Percentiles rank a stretch among this genome's conserved stretches.
Evolutionary conservation across 2,113 vertebrate genomes (phyloP).

Genomic region (Spermophilus dauricus): DNA sequence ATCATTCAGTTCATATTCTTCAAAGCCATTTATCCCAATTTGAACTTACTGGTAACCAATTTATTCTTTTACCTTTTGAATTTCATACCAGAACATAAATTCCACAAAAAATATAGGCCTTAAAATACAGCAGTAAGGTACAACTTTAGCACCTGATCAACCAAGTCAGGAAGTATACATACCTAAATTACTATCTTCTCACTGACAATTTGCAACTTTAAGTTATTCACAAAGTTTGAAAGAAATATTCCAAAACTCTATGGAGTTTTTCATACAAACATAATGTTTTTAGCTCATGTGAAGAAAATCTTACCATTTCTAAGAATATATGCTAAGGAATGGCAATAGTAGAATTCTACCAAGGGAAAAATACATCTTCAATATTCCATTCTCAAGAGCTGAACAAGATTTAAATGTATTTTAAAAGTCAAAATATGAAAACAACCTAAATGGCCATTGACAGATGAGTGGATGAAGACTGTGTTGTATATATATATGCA

Average conservation of each 20-base stretch:
- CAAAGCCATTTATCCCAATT: too few relatives aligned
- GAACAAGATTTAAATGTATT: constrained; percentile 21
- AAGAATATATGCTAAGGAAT: neutral
- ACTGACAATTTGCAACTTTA: constrained; percentile 59
- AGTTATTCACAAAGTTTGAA: constrained; percentile 55
- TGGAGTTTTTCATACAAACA: constrained; percentile 56
- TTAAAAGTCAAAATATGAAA: neutral
- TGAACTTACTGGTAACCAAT: too few relatives aligned
- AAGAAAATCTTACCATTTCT: constrained; percentile 50
- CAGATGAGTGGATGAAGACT: neutral
- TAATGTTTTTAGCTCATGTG: constrained; percentile 55
- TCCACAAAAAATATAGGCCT: constrained; percentile 72
- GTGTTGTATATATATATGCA: neutral
- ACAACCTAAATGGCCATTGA: neutral
- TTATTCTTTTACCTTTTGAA: too few relatives aligned
- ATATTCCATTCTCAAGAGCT: constrained; percentile 20
- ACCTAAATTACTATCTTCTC: constrained; percentile 5
- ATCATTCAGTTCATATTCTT: too few relatives aligned
- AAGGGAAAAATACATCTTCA: neutral
- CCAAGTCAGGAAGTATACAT: constrained; percentile 43
- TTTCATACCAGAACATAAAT: too few relatives aligned
- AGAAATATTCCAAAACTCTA: constrained; percentile 38
- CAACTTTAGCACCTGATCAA: constrained; percentile 61
- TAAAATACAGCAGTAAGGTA: constrained; percentile 34
- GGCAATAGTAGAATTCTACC: neutral